A percentile compares a stretch with the other conserved stretches of the same genome.
These are phyloP conservation scores for Sylvietta virens DNA, from an alignment of 2,113 vertebrate species.

Conservation along the genomic window DNA sequence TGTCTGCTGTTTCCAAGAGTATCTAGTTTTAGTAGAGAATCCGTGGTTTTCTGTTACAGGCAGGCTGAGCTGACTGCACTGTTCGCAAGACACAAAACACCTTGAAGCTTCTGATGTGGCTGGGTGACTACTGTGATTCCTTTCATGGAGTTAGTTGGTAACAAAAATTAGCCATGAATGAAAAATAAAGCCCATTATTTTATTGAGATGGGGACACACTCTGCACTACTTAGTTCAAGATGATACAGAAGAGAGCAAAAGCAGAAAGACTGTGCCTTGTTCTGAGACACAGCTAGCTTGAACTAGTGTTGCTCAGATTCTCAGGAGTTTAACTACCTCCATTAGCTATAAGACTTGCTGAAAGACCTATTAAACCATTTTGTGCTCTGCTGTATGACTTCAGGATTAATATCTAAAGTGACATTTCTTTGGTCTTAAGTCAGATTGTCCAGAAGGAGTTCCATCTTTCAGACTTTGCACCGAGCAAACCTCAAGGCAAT, in stretches of 20 bases:
- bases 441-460: not conserved
- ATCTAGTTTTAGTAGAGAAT: not conserved
- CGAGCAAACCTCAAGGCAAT: not conserved
- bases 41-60: not conserved
- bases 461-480: not conserved
- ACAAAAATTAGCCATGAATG: not conserved
- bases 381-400: not conserved
- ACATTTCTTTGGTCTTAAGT: not conserved
- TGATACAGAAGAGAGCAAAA: not conserved
- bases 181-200: not conserved
- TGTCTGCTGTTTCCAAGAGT: not conserved
- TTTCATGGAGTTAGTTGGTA: not conserved
- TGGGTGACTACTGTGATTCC: not conserved
- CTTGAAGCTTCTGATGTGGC: not conserved
- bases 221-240: not conserved
- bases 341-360: not conserved
- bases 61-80: not conserved
- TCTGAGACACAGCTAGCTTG: not conserved
- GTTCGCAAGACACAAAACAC: not conserved
- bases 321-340: not conserved
- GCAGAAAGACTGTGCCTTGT: not conserved
- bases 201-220: not conserved
- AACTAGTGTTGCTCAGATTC: not conserved
- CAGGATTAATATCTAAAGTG: not conserved
- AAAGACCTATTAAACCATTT: not conserved